Base-by-base conservation (phyloP, 2,888 invertebrate species). In the Clanis bilineata region DNA sequence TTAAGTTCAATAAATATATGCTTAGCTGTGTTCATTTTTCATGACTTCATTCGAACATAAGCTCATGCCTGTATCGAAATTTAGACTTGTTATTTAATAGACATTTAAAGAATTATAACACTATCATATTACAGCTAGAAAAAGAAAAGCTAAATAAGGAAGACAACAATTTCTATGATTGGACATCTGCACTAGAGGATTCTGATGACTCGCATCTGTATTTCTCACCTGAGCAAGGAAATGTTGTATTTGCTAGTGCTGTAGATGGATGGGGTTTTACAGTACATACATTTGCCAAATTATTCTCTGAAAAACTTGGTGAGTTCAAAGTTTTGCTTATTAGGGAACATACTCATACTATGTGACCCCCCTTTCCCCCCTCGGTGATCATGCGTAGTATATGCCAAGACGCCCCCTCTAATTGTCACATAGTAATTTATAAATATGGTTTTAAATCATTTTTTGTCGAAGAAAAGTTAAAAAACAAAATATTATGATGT, bases 191-290 rank as follows among this genome's bases (percentile, higher is more conserved):
- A 2, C 81, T 97, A 38, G 97, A 97, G 76, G 95, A 97, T 62
- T 90, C 94, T 0, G 98, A 98, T 84, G 97, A 98, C 81, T 97
- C 98, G 0, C 93, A 94, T 60, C 87, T 98, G n/a, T 98, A 97
- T 82, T 99, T 99, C 84, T 95, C 96, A 0, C 99, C 99, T 0
- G 96, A 96, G 70, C 94, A 94, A 72, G 98, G 98, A 15, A 99
- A 99, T 93, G 99, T 99, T 0, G 94, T 99, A 4, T 99, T 99
- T 92, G 96, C 97, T 0, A 98, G 98, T 79, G 99, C 99, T 15
- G 93, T 96, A 9, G 98, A 99, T 88, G 98, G 99, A 6, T 99
- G 99, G 98, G 93, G 93, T 12, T 94, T 93, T 87, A 95, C 96
- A 10, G 93, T 96, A 1, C 93, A 93, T 32, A 96, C 97, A 74